A percentile compares a stretch with the other conserved stretches of the same genome.
Evolutionary conservation across 2,113 vertebrate species (phyloP).

Genomic region (Sylvietta virens): DNA sequence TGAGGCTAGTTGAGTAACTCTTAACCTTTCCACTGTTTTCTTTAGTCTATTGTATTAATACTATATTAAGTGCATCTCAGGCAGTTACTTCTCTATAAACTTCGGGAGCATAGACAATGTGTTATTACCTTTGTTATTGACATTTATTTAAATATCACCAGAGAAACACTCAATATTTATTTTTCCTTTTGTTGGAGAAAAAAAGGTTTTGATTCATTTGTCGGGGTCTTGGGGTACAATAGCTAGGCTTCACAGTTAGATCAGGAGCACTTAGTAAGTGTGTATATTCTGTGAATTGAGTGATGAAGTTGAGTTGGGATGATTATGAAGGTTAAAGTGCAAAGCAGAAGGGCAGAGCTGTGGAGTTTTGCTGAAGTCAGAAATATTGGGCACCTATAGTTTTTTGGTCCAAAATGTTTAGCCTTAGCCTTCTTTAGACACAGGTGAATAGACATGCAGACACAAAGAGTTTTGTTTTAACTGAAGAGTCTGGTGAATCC

Average conservation of each 20-base stretch:
- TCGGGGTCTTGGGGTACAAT: background rate
- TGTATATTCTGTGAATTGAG: background rate
- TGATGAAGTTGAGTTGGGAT: background rate
- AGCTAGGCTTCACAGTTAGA: background rate
- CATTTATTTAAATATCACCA: background rate
- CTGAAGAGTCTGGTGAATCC: background rate
- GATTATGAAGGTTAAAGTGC: background rate
- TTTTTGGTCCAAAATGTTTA: background rate
- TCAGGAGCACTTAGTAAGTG: background rate
- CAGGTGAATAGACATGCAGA: background rate
- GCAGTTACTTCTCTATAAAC: background rate
- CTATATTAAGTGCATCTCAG: background rate
- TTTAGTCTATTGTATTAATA: background rate
- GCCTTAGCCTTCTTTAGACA: background rate
- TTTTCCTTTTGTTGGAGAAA: background rate
- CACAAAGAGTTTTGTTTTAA: background rate
- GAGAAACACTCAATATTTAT: background rate
- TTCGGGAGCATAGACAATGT: background rate
- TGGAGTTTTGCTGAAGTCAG: background rate
- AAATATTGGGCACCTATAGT: background rate
- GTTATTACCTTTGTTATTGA: background rate
- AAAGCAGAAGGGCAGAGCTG: background rate
- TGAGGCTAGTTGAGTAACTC: background rate
- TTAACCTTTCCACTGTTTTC: background rate
- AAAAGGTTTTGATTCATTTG: background rate